These are phyloP conservation scores for Rhorus exstirpatorius DNA, from an alignment of 2,888 invertebrate species.

Conservation along the genomic window DNA sequence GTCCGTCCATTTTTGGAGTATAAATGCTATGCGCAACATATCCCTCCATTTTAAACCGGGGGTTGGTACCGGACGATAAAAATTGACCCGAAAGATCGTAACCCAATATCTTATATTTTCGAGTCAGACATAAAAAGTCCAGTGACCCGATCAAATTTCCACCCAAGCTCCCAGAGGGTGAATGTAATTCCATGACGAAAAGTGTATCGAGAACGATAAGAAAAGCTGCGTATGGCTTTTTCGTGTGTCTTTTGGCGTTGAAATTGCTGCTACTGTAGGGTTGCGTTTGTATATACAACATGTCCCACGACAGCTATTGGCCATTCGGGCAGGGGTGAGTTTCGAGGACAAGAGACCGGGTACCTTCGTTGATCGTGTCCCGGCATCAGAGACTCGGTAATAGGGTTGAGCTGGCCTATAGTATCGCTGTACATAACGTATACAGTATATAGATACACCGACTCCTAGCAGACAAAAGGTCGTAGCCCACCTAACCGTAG, in stretches of 20 bases:
- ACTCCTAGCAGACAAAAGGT: constrained; percentile 1
- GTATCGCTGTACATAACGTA: constrained; percentile 40
- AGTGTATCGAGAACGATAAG: constrained; percentile 35
- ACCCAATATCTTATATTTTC: too few species aligned
- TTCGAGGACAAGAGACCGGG: constrained; percentile 32
- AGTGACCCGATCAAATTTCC: too few species aligned
- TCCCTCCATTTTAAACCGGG: too few species aligned
- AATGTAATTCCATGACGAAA: not conserved
- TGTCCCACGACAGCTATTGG: not conserved
- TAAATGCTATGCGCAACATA: too few species aligned
- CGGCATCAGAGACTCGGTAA: constrained; percentile 83
- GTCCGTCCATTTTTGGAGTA: too few species aligned
- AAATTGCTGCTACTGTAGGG: not conserved
- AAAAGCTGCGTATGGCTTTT: not conserved
- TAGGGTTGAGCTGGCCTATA: constrained; percentile 77
- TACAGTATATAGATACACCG: constrained; percentile 12
- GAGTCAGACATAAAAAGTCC: too few species aligned
- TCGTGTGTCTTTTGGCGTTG: not conserved
- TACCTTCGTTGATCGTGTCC: constrained; percentile 81
- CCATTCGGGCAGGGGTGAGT: constrained; percentile 39
- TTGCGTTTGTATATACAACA: constrained; percentile 4
- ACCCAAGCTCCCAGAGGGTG: not conserved
- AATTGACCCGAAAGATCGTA: too few species aligned
- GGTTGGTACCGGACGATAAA: too few species aligned
- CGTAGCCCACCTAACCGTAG: not conserved